phyloP scores from a whole-genome alignment of 2,888 invertebrate genomes.

The Salpingus planirostris region DNA sequence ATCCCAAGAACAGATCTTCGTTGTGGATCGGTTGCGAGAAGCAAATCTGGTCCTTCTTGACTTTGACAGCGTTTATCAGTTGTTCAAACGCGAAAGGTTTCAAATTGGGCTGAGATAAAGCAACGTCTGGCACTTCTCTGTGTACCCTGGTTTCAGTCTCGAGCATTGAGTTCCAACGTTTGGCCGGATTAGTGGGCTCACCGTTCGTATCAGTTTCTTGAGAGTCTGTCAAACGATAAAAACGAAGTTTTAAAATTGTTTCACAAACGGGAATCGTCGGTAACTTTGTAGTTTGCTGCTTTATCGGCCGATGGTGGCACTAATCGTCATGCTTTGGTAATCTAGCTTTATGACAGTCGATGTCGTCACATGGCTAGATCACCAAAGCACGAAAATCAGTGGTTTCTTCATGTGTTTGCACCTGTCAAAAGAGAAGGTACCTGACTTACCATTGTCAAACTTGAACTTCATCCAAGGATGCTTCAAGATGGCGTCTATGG shows the following conservation, averaged over 20 bases:
- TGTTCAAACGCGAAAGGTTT: slow-evolving; percentile 21
- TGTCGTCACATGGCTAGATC: slow-evolving; percentile 80
- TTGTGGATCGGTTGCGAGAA: slow-evolving; percentile 83
- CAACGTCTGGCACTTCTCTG: slow-evolving; percentile 26
- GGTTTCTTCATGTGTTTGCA: slow-evolving; percentile 6
- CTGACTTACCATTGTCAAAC: slow-evolving; percentile 22
- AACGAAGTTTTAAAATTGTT: too few species aligned
- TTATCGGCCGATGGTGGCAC: too few species aligned
- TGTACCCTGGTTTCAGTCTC: slow-evolving; percentile 42
- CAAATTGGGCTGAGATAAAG: slow-evolving; percentile 31
- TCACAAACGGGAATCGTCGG: too few species aligned
- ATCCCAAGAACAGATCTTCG: slow-evolving; percentile 69
- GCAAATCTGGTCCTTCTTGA: slow-evolving; percentile 41
- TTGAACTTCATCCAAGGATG: slow-evolving; percentile 63
- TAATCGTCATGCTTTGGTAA: slow-evolving; percentile 77
- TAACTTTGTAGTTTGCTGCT: too few species aligned
- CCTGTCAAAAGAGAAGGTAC: neutral
- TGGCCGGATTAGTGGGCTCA: slow-evolving; percentile 12
- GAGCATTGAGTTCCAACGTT: slow-evolving; percentile 31
- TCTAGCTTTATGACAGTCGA: slow-evolving; percentile 81
- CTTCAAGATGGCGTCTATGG: slow-evolving; percentile 57
- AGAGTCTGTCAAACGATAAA: too few species aligned
- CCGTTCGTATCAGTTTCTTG: slow-evolving; percentile 11
- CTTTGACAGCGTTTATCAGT: slow-evolving; percentile 20
- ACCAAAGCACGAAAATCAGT: slow-evolving; percentile 63